Conservation (phyloP, 2,113 vertebrate species). For the Hydrolagus affinis region DNA sequence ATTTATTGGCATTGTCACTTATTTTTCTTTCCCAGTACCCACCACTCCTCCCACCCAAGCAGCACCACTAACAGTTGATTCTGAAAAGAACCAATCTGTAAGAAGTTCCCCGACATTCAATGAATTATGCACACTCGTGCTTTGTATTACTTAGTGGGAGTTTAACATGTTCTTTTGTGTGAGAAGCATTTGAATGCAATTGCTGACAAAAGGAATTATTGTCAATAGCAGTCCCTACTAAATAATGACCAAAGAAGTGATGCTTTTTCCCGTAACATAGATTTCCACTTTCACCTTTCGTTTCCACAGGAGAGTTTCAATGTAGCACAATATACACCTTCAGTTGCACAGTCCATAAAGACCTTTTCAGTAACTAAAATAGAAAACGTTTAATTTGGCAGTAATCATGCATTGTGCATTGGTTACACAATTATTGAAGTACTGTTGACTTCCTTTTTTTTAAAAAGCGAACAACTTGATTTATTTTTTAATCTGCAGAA, state of each 20-base stretch:
- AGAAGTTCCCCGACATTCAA: neutral
- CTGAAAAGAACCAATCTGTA: too few species aligned
- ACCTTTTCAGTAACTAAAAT: constrained; percentile 13
- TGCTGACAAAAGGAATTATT: constrained; percentile 9
- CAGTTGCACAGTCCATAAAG: constrained; percentile 2
- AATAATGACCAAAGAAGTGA: constrained; percentile 17
- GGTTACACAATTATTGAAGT: neutral
- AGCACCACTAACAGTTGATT: too few species aligned
- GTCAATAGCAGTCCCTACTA: neutral
- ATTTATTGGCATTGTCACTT: neutral
- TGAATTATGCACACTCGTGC: neutral
- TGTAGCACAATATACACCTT: neutral
- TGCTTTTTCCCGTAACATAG: neutral
- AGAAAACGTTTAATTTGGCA: constrained; percentile 9
- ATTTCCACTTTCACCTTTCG: neutral
- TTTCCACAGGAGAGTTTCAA: constrained; percentile 8
- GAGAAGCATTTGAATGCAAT: constrained; percentile 2
- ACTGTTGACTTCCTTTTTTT: neutral
- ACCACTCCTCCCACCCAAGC: neutral
- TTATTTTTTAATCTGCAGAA: neutral
- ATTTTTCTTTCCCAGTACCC: neutral
- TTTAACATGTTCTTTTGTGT: neutral
- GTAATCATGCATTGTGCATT: neutral
- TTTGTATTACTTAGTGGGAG: constrained; percentile 18
- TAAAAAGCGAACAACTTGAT: neutral